Evolutionary conservation across 92 coral and sea anemone genomes (phyloP), one percentile per base, ranked within the genome.

Genomic region (Virgularia gustaviana): DNA sequence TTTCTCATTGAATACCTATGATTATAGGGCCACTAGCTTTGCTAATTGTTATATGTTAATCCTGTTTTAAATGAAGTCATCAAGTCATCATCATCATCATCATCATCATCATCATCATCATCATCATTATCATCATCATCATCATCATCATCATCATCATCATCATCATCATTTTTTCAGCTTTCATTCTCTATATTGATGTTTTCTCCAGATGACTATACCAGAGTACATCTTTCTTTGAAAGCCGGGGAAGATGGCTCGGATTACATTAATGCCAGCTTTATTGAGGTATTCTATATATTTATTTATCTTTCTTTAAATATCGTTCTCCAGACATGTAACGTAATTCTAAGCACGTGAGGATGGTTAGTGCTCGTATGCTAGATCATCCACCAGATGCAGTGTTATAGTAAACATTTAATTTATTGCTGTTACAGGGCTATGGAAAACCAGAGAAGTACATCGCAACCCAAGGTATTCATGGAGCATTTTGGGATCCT

Each of bases 251-350:
- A 79, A 9, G 66, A 60, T 9, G 30, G 49, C n/a, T 73, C 86
- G 18, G 94, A 88, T 75, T 88, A 84, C 85, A 88, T 88, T 28
- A 88, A 88, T 57, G 94, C 89, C 33, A 88, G 83, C 84, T 80
- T 42, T 59, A 84, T 88, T 15, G 84, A 81, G 65, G 94, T 78
- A 70, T 9, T 47, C 55, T 47, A 13, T 47, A 4, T 2, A 2
- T n/a, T n/a, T n/a, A n/a, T n/a, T n/a, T n/a, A n/a, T n/a, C n/a
- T n/a, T n/a, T n/a, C n/a, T n/a, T n/a, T n/a, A n/a, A n/a, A n/a
- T n/a, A n/a, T n/a, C n/a, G n/a, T n/a, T n/a, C n/a, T n/a, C n/a
- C n/a, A n/a, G n/a, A n/a, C n/a, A n/a, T n/a, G n/a, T n/a, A n/a
- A n/a, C n/a, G n/a, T n/a, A n/a, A n/a, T n/a, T n/a, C n/a, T n/a